phyloP scores from a whole-genome alignment of 2,797 vertebrate species.

The Rhinichthys osculus region DNA sequence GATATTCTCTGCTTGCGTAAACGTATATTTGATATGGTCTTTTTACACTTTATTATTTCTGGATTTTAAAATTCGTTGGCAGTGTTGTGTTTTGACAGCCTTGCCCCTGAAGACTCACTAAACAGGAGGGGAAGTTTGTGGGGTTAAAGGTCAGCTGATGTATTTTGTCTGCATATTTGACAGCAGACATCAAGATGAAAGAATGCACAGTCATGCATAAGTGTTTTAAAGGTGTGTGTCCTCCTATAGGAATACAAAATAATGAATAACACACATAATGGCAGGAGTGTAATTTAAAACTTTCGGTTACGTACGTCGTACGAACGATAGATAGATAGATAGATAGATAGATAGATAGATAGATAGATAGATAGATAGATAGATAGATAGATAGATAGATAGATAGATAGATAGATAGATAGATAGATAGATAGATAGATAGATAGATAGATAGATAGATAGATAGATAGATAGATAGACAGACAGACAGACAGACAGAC shows the following conservation, averaged over 20 bases:
- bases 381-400: too few relatives aligned
- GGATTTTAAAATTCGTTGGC: not conserved
- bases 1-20: not conserved
- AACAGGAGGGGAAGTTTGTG: conserved; percentile 1
- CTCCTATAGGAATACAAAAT: not conserved
- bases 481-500: too few relatives aligned
- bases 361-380: too few relatives aligned
- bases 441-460: too few relatives aligned
- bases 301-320: too few relatives aligned
- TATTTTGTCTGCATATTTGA: not conserved
- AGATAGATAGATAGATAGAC: too few relatives aligned
- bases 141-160: conserved; percentile 36
- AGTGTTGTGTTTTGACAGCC: conserved; percentile 25
- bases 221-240: not conserved
- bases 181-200: not conserved
- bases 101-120: not conserved
- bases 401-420: too few relatives aligned
- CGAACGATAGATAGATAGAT: too few relatives aligned
- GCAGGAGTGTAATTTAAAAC: not conserved
- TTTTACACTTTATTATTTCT: not conserved
- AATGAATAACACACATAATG: not conserved
- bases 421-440: too few relatives aligned
- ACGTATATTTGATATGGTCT: not conserved
- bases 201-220: not conserved
- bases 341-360: too few relatives aligned